Percentiles rank a stretch among this genome's conserved stretches.
phyloP scores from a whole-genome alignment of 2,888 invertebrate species.

The Epirrhoe tristata region DNA sequence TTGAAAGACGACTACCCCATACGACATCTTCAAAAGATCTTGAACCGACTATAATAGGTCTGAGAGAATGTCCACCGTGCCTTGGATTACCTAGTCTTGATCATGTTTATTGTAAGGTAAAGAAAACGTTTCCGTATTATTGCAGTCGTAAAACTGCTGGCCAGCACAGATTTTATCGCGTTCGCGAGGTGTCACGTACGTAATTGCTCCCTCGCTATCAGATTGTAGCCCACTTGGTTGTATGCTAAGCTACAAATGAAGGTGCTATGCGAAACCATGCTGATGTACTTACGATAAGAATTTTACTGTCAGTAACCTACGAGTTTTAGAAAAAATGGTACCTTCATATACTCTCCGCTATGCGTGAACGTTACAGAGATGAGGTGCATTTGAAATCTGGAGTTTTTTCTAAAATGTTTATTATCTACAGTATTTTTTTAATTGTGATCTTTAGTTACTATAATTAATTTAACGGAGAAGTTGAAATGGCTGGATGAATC shows the following conservation, averaged over 20 bases:
- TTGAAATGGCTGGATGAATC: too few relatives aligned
- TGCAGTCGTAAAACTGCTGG: neutral
- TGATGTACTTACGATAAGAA: slow-evolving; percentile 65
- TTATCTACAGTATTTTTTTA: too few relatives aligned
- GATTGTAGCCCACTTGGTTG: slow-evolving; percentile 66
- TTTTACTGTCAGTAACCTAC: slow-evolving; percentile 36
- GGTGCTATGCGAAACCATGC: slow-evolving; percentile 39
- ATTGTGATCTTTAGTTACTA: too few relatives aligned
- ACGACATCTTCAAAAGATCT: too few relatives aligned
- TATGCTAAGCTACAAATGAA: slow-evolving; percentile 69
- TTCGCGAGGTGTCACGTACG: slow-evolving; percentile 79
- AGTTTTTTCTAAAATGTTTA: too few relatives aligned
- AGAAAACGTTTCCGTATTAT: neutral
- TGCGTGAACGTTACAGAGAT: neutral
- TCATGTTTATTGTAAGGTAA: too few relatives aligned
- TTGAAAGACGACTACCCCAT: too few relatives aligned
- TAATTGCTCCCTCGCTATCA: slow-evolving; percentile 74
- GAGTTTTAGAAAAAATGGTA: neutral
- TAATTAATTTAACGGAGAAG: too few relatives aligned
- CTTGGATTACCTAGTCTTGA: too few relatives aligned
- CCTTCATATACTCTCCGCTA: neutral
- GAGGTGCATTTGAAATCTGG: too few relatives aligned
- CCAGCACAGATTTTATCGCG: slow-evolving; percentile 57
- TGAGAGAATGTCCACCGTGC: too few relatives aligned
- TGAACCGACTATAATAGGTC: too few relatives aligned